Evolutionary conservation across 2,797 vertebrate genomes (phyloP).

Genomic region (Enteromius thamalakanensis): DNA sequence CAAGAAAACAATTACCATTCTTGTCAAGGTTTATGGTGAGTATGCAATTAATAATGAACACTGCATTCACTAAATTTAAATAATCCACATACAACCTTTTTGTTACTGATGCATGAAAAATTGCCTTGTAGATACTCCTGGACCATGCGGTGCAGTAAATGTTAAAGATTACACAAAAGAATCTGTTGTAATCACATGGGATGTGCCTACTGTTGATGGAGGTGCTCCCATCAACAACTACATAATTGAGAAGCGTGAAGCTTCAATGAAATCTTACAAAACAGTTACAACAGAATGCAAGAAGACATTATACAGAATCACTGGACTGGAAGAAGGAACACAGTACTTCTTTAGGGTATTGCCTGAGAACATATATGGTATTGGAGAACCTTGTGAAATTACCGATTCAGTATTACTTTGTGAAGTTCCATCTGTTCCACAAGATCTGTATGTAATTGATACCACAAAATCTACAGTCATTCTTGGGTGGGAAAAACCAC

Average conservation of each 20-base stretch:
- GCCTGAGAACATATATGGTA: conserved; percentile 97
- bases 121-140: conserved; percentile 88
- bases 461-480: conserved; percentile 89
- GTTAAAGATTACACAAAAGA: conserved; percentile 97
- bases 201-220: conserved; percentile 91
- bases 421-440: conserved; percentile 91
- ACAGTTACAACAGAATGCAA: conserved; percentile 95
- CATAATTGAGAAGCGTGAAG: conserved; percentile 95
- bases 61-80: background rate
- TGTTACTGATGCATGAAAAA: background rate
- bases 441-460: conserved; percentile 86
- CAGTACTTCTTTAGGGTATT: conserved; percentile 97
- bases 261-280: conserved; percentile 96
- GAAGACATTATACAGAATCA: conserved; percentile 93
- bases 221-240: conserved; percentile 97
- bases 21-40: conserved; percentile 97
- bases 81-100: background rate
- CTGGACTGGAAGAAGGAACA: conserved; percentile 87
- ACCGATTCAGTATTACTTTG: conserved; percentile 89
- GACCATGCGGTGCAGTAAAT: conserved; percentile 89
- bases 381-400: conserved; percentile 95
- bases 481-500: conserved; percentile 91
- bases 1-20: conserved; percentile 90
- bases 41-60: background rate
- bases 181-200: conserved; percentile 97